phyloP scores from a whole-genome alignment of 2,113 vertebrate genomes.

The Odocoileus virginianus region DNA sequence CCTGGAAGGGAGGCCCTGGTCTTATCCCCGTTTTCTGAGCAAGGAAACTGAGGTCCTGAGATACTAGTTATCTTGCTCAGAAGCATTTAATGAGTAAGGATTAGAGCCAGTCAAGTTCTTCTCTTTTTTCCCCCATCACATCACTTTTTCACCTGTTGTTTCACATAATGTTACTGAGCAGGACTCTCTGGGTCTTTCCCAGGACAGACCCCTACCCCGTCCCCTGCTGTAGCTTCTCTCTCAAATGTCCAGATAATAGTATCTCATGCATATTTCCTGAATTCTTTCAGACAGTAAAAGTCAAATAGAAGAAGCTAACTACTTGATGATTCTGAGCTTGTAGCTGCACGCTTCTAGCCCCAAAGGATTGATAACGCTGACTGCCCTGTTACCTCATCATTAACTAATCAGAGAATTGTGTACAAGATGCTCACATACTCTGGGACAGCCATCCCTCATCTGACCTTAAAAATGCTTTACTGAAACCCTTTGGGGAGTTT shows the following conservation, averaged over 20 bases:
- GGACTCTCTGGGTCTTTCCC: neutral
- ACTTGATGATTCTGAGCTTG: neutral
- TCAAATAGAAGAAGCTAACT: neutral
- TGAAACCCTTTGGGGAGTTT: neutral
- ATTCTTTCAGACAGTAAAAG: neutral
- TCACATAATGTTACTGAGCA: neutral
- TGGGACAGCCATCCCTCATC: neutral
- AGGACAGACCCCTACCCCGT: neutral
- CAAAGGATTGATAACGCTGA: neutral
- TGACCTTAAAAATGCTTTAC: neutral
- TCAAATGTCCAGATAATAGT: neutral
- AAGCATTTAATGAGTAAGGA: neutral
- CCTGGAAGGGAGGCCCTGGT: neutral
- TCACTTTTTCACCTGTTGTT: neutral
- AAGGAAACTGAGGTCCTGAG: neutral
- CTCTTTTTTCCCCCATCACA: fast-evolving
- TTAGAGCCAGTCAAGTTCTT: neutral
- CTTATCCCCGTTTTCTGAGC: neutral
- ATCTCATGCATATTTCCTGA: neutral
- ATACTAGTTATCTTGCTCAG: neutral
- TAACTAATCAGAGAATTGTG: neutral
- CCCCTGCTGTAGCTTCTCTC: neutral
- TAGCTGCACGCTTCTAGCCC: neutral
- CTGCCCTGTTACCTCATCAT: neutral
- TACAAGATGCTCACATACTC: neutral